Evolutionary conservation across 2,888 invertebrate genomes (phyloP), one percentile per base, ranked within the genome.

Genomic region (Cryptophagus acutangulus): DNA sequence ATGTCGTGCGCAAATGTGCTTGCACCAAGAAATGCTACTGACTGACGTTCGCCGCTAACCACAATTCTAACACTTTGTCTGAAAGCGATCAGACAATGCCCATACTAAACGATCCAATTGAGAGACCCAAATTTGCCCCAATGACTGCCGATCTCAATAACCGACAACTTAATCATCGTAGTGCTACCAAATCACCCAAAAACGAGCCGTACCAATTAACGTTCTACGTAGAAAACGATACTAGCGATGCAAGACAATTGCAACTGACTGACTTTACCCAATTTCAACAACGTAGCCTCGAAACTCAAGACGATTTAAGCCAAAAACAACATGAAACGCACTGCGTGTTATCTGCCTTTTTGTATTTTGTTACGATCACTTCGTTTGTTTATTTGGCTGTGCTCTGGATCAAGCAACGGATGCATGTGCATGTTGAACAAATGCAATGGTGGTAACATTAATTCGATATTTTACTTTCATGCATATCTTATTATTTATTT

Each of bases 1-100:
- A 95, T 65, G 88, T 96, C 69, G 91, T 96, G 66, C 85, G 94
- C 67, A 94, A 94, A 71, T 96, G 96, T 73, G 89, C 91, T 54
- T 95, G 95, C 77, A 85, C 86, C 59, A 88, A 89, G 74, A 90
- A 90, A 75, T 92, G 91, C 74, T 82, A 83, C 78, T 82, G 77
- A 76, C 76, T 77, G 76, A 73, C 71, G 73, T 69, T 75, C 70
- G 77, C 75, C 76, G 74, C 76, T 76, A 74, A 71, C 67, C 67
- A 68, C 69, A 69, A 62, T 67, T 67, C 69, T 67, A 65, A 67
- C 65, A 57, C 33, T 34, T 37, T 36, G 31, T 16, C 31, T 16
- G 20, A 17, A 33, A 18, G 12, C 13, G 25, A 13, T 13, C 14
- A 16, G 30, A 13, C 15, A 17, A 17, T 5, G 33, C n/a, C n/a